Percentiles rank a stretch among this genome's conserved stretches.
Evolutionary conservation across 2,888 invertebrate species (phyloP).

Genomic region (Cantharis nigra): DNA sequence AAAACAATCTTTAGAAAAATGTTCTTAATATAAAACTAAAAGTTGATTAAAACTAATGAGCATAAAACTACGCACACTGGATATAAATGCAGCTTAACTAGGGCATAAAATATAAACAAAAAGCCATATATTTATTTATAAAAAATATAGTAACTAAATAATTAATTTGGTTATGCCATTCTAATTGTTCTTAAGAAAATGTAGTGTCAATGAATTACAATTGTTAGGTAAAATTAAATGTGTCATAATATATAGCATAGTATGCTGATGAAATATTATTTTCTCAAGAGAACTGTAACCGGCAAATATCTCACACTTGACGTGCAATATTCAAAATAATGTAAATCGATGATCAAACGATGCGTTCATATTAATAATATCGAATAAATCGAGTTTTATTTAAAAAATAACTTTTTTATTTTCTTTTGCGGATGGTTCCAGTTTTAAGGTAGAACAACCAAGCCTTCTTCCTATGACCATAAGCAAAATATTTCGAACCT

Average conservation of each 20-base stretch:
- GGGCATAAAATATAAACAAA: background rate
- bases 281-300: constrained; percentile 47
- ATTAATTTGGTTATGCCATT: background rate
- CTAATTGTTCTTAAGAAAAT: background rate
- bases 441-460: too few species aligned
- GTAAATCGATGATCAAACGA: background rate
- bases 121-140: background rate
- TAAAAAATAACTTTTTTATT: too few species aligned
- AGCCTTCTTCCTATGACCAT: too few species aligned
- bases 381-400: too few species aligned
- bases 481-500: background rate
- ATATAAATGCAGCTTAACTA: background rate
- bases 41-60: background rate
- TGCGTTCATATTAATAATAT: background rate
- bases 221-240: background rate
- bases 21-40: background rate
- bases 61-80: background rate
- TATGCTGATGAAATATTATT: constrained; percentile 43
- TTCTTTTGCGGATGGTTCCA: background rate
- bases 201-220: background rate
- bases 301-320: constrained; percentile 37
- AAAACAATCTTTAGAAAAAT: background rate
- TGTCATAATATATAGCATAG: background rate
- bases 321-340: constrained; percentile 5
- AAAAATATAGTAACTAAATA: background rate